phyloP scores from a whole-genome alignment of 2,888 invertebrate species.

The Oscheius onirici region DNA sequence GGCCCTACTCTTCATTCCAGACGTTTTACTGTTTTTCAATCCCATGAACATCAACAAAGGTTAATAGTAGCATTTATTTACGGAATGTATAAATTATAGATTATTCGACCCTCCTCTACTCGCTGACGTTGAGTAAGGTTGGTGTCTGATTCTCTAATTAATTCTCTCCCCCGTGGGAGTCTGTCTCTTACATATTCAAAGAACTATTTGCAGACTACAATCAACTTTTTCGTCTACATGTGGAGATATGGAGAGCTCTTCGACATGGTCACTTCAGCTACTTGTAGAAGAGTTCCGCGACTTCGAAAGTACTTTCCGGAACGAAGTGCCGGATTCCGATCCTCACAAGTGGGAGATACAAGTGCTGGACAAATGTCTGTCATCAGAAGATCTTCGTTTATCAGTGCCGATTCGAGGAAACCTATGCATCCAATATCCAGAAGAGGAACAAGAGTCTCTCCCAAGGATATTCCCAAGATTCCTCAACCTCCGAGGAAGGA shows the following conservation, averaged over 20 bases:
- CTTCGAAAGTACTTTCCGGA: constrained; percentile 18
- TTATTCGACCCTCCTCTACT: constrained; percentile 47
- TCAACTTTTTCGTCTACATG: constrained; percentile 48
- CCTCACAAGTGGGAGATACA: constrained; percentile 9
- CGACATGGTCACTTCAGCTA: constrained; percentile 1
- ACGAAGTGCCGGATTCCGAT: constrained; percentile 3
- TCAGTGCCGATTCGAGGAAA: not conserved
- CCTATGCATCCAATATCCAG: not conserved
- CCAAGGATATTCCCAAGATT: not conserved
- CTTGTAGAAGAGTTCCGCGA: constrained; percentile 11
- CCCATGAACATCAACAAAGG: constrained; percentile 42
- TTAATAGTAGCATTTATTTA: no score
- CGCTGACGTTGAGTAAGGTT: constrained; percentile 52
- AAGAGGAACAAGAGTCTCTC: not conserved
- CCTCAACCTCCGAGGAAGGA: not conserved
- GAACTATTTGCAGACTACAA: constrained; percentile 38
- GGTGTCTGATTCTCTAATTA: not conserved
- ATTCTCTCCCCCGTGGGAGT: not conserved
- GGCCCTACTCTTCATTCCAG: constrained; percentile 43
- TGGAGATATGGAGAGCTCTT: constrained; percentile 45
- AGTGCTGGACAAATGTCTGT: not conserved
- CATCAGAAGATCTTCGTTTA: not conserved
- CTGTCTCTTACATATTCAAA: not conserved
- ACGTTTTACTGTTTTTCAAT: constrained; percentile 43
- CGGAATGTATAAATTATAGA: no score